phyloP scores from a whole-genome alignment of 2,888 invertebrate genomes.

The Microchrysa polita region DNA sequence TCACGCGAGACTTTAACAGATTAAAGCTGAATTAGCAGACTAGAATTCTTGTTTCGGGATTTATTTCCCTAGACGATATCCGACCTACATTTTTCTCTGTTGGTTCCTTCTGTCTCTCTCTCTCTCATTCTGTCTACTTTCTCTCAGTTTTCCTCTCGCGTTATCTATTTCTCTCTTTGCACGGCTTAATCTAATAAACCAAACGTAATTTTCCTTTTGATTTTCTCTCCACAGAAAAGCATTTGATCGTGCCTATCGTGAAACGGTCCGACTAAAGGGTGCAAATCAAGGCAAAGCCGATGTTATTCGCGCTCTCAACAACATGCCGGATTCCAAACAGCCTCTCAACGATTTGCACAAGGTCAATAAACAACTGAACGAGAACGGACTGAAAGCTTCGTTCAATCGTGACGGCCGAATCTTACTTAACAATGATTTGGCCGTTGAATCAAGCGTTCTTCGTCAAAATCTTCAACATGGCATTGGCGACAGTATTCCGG shows the following conservation, averaged over 20 bases:
- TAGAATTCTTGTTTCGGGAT: no score
- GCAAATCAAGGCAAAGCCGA: conserved; percentile 55
- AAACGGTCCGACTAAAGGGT: conserved; percentile 57
- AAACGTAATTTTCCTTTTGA: no score
- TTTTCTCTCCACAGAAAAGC: conserved; percentile 54
- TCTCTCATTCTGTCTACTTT: no score
- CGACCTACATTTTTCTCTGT: no score
- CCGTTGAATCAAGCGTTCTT: conserved; percentile 53
- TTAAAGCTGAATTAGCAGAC: no score
- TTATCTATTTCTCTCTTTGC: no score
- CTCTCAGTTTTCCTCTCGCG: no score
- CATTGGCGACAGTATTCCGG: conserved; percentile 55
- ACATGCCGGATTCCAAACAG: conserved; percentile 57
- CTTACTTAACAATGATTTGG: conserved; percentile 57
- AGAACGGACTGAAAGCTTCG: conserved; percentile 54
- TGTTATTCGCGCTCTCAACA: conserved; percentile 59
- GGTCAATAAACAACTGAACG: conserved; percentile 48
- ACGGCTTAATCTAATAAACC: no score
- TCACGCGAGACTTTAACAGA: no score
- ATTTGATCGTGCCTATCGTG: conserved; percentile 59
- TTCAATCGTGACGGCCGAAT: conserved; percentile 56
- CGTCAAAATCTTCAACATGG: conserved; percentile 59
- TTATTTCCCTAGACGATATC: no score
- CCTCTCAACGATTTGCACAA: conserved; percentile 60
- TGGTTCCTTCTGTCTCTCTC: no score